Percentiles rank a stretch among this genome's conserved stretches.
These are phyloP conservation scores for Percopsis omiscomaycus DNA, from an alignment of 2,797 vertebrate genomes.

Conservation along the genomic window DNA sequence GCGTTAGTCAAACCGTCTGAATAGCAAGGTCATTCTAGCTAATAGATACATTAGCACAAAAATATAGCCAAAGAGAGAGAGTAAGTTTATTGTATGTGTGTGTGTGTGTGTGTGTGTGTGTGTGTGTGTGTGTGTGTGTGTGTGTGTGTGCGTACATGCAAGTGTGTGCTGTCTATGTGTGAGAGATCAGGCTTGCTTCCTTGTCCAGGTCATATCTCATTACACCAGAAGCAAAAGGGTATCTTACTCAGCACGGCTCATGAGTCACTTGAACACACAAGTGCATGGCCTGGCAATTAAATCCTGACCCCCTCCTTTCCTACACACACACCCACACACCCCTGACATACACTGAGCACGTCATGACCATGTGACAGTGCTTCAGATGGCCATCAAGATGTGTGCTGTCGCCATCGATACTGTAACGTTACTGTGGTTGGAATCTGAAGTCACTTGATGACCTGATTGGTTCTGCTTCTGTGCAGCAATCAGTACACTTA, in stretches of 20 bases:
- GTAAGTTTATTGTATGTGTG: not conserved
- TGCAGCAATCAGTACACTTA: too few species aligned
- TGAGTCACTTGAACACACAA: not conserved
- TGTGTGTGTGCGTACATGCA: not conserved
- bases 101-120: slow-evolving; percentile 1
- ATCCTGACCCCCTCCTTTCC: too few species aligned
- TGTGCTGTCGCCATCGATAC: too few species aligned
- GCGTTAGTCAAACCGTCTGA: not conserved
- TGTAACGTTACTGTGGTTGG: too few species aligned
- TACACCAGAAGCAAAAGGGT: slow-evolving; percentile 22
- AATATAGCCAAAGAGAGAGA: not conserved
- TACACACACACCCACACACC: too few species aligned
- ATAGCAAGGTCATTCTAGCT: not conserved
- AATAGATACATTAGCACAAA: slow-evolving; percentile 2
- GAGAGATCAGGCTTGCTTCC: not conserved
- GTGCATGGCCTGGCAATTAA: not conserved
- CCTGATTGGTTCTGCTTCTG: too few species aligned
- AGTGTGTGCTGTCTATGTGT: not conserved
- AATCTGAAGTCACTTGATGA: too few species aligned
- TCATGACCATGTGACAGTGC: too few species aligned
- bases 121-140: not conserved
- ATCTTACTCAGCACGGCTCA: not conserved
- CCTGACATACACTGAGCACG: too few species aligned
- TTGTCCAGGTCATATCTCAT: slow-evolving; percentile 23
- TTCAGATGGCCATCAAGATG: too few species aligned